These are phyloP conservation scores for Dryocosmus kuriphilus DNA, from an alignment of 2,888 invertebrate genomes.

Conservation along the genomic window DNA sequence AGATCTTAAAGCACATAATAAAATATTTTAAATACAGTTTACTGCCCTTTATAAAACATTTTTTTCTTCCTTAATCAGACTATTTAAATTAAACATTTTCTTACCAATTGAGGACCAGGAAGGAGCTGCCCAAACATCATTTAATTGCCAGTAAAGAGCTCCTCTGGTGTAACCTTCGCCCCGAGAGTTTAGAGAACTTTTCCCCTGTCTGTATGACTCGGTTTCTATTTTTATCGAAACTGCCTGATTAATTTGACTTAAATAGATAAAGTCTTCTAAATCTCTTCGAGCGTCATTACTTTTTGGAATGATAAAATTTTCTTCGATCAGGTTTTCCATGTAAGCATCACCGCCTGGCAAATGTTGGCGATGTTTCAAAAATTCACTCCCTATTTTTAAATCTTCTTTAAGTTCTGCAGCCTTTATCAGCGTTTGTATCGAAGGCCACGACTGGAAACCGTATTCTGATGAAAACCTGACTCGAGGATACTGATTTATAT, in stretches of 20 bases:
- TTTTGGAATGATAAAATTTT: constrained; percentile 80
- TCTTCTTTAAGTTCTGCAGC: constrained; percentile 80
- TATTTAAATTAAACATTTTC: too few species aligned
- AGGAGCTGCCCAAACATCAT: constrained; percentile 98
- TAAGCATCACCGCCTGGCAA: constrained; percentile 90
- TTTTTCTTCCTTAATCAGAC: too few species aligned
- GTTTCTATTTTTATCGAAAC: too few species aligned
- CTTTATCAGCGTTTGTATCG: constrained; percentile 83
- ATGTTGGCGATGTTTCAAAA: constrained; percentile 91
- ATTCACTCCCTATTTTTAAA: constrained; percentile 80
- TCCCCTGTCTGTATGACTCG: too few species aligned
- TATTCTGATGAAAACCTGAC: too few species aligned
- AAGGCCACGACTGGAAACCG: constrained; percentile 95
- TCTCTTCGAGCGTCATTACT: constrained; percentile 79
- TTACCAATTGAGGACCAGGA: constrained; percentile 95
- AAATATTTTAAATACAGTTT: neutral
- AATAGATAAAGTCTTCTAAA: constrained; percentile 86
- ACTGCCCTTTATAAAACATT: neutral
- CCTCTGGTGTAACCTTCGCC: constrained; percentile 83
- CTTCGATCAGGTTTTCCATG: too few species aligned
- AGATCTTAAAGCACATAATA: neutral
- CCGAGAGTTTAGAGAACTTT: constrained; percentile 75
- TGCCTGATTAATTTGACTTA: constrained; percentile 95
- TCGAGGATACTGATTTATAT: constrained; percentile 83
- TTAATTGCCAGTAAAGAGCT: too few species aligned